Percentiles rank a stretch among this genome's conserved stretches.
These are phyloP conservation scores for Fragum sueziense DNA, from an alignment of 2,888 invertebrate species.

Conservation along the genomic window DNA sequence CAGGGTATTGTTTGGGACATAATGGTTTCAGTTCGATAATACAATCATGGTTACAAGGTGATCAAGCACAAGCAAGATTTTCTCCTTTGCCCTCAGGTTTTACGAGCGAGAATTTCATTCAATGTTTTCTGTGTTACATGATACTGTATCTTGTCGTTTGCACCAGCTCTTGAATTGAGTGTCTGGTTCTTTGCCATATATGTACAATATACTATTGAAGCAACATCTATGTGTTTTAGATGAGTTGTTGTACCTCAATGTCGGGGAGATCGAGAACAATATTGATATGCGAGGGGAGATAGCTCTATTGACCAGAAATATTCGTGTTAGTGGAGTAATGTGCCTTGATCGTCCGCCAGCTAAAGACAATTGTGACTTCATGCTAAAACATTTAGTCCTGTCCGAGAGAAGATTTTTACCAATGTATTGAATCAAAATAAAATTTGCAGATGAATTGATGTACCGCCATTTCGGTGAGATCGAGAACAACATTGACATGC, in stretches of 20 bases:
- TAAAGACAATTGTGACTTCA: too few relatives aligned
- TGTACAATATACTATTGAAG: not conserved
- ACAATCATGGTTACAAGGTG: too few relatives aligned
- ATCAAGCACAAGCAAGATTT: too few relatives aligned
- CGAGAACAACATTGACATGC: slow-evolving; percentile 49
- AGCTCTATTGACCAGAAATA: slow-evolving; percentile 44
- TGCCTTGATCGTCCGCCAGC: slow-evolving; percentile 30
- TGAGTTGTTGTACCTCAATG: slow-evolving; percentile 44
- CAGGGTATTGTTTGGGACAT: too few relatives aligned
- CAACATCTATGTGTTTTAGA: slow-evolving; percentile 5
- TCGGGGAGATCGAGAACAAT: slow-evolving; percentile 46
- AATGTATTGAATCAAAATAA: too few relatives aligned
- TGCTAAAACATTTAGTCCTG: too few relatives aligned
- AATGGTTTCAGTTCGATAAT: too few relatives aligned
- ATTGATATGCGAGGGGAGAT: slow-evolving; percentile 56
- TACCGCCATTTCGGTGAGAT: slow-evolving; percentile 54
- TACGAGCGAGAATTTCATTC: too few relatives aligned
- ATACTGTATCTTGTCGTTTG: too few relatives aligned
- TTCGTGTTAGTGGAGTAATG: slow-evolving; percentile 39
- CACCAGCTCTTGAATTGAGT: not conserved
- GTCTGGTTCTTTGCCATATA: not conserved
- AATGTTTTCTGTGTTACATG: too few relatives aligned
- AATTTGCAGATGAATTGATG: slow-evolving; percentile 35
- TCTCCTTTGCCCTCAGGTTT: too few relatives aligned
- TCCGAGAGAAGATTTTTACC: too few relatives aligned